These are phyloP conservation scores for Stegana nigrithorax DNA, from an alignment of 2,888 invertebrate species.

Conservation along the genomic window DNA sequence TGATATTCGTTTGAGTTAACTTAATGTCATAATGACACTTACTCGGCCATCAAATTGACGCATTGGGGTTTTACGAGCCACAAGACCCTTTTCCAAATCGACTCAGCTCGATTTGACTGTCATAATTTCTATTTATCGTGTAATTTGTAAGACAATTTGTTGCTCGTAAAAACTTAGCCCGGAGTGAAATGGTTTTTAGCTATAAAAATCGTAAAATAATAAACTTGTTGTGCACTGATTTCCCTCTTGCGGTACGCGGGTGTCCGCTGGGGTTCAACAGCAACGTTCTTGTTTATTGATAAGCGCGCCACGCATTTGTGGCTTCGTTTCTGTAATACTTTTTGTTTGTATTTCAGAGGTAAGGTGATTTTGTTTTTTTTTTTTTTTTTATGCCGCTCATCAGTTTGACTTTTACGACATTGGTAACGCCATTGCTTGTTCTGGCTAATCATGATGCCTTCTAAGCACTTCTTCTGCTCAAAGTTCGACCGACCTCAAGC, in stretches of 20 bases:
- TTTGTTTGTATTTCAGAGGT: background rate
- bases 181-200: background rate
- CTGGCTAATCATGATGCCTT: conserved; percentile 1
- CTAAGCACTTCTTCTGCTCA: background rate
- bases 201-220: conserved; percentile 19
- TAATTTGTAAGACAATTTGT: conserved; percentile 63
- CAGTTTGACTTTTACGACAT: conserved; percentile 51
- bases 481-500: conserved; percentile 1
- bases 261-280: too few species aligned
- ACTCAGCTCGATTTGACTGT: conserved; percentile 40
- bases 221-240: conserved; percentile 10
- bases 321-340: background rate
- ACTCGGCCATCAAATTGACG: conserved; percentile 58
- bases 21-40: conserved; percentile 56
- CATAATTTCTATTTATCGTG: conserved; percentile 66
- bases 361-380: conserved; percentile 39
- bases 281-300: too few species aligned
- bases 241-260: too few species aligned
- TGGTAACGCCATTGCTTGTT: conserved; percentile 1
- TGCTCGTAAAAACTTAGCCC: conserved; percentile 67
- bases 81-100: conserved; percentile 33
- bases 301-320: background rate
- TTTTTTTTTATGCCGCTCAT: conserved; percentile 58
- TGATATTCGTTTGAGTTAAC: conserved; percentile 26
- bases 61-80: conserved; percentile 53